Evolutionary conservation across 2,797 vertebrate species (phyloP), one percentile per base, ranked within the genome.

Genomic region (Galaxias olidus): DNA sequence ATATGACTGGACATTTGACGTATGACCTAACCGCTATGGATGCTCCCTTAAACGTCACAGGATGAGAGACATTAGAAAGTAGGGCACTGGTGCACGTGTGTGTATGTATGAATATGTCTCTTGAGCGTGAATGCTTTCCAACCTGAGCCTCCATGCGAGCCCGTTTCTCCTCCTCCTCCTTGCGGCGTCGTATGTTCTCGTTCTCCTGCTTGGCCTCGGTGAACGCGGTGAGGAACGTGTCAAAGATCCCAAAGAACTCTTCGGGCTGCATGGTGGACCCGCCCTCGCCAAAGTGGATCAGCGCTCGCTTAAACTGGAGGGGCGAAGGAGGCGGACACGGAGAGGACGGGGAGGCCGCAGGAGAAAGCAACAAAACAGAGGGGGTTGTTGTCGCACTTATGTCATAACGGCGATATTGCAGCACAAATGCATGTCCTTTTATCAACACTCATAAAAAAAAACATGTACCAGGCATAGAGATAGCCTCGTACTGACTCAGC

Each of bases 241-340:
- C 98, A 0, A 99, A 99, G 81, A 98, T 96, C 73, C 98, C 96
- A 1, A 99, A 99, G 92, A 99, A 99, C 90, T 99, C 98, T 0
- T 99, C 97, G 0, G 98, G 98, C 86, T 99, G 98, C 75, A 96
- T 95, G 90, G 94, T 98, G 57, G 87, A 83, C 0, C 92, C 84
- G 19, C 99, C 97, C 81, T 99, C 98, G 14, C 96, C 96, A 10
- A 98, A 99, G 90, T 97, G 94, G 87, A 95, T 96, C 72, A 98
- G 94, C 17, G 94, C 93, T 87, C 92, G 95, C 62, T 89, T 77
- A 82, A 98, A 99, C 98, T 99, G 85, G 12, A 64, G 65, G 70
- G 82, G 18, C 13, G 19, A 17, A 18, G 20, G 50, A 11, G 14
- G 49, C 48, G 41, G 47, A 1, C 44, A 9, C 55, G 75, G 60